Evolutionary conservation across 2,113 vertebrate species (phyloP).

Genomic region (Ploceus nigricollis): DNA sequence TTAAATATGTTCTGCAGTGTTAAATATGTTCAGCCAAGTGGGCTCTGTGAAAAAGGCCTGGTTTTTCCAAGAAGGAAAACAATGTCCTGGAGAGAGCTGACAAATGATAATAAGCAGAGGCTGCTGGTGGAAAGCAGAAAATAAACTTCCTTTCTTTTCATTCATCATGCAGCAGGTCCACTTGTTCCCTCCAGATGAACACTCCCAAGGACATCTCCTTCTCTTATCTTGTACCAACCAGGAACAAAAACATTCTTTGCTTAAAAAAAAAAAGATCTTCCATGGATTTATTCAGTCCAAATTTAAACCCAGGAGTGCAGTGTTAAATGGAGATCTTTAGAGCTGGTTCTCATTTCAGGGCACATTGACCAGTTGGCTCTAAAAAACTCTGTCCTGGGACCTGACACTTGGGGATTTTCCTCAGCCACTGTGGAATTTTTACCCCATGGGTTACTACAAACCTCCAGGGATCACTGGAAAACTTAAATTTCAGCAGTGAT

Average conservation of each 20-base stretch:
- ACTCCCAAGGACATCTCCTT: neutral
- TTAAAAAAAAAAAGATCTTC: neutral
- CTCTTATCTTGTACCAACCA: neutral
- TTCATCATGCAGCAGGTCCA: neutral
- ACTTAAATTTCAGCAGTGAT: accelerated
- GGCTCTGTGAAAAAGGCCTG: neutral
- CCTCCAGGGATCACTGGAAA: neutral
- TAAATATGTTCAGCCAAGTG: neutral
- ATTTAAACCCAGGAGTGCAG: neutral
- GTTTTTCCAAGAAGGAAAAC: neutral
- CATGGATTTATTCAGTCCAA: neutral
- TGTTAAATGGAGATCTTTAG: neutral
- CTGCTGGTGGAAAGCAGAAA: conserved; percentile 3
- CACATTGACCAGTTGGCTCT: neutral
- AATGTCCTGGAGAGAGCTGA: neutral
- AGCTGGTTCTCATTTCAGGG: neutral
- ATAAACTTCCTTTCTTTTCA: conserved; percentile 8
- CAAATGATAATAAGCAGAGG: neutral
- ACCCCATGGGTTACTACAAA: neutral
- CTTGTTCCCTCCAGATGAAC: neutral
- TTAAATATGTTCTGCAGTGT: neutral
- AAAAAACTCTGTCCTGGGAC: neutral
- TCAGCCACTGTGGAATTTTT: neutral
- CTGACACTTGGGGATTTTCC: neutral
- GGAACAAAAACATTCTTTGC: neutral